These are phyloP conservation scores for Enhydra lutris DNA, from an alignment of 2,113 vertebrate genomes.

Conservation along the genomic window DNA sequence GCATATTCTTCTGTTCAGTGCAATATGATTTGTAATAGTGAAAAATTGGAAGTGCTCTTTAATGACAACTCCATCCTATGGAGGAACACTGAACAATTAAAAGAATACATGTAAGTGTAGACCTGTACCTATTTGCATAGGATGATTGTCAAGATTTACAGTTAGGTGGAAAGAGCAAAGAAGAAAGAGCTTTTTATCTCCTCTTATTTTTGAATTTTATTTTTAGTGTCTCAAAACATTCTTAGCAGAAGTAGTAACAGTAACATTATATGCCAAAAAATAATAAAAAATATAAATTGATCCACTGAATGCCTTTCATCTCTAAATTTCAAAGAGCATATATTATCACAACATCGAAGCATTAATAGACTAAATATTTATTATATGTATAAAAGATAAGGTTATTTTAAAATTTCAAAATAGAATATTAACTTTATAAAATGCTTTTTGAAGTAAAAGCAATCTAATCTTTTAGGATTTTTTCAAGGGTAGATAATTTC, in stretches of 20 bases:
- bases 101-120: not conserved
- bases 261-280: slow-evolving; percentile 9
- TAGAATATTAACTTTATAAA: slow-evolving; percentile 55
- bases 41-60: not conserved
- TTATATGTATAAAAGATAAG: slow-evolving; percentile 44
- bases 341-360: slow-evolving; percentile 16
- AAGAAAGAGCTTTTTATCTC: not conserved
- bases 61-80: not conserved
- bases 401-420: slow-evolving; percentile 30
- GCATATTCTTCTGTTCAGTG: not conserved
- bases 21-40: not conserved
- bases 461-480: slow-evolving; percentile 26
- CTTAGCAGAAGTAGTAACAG: slow-evolving; percentile 8
- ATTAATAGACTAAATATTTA: slow-evolving; percentile 55
- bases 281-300: slow-evolving; percentile 23
- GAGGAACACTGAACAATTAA: not conserved
- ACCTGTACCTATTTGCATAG: not conserved
- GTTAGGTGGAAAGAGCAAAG: not conserved
- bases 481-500: slow-evolving; percentile 29
- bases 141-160: not conserved
- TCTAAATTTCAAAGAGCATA: slow-evolving; percentile 67
- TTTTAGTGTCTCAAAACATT: slow-evolving; percentile 27
- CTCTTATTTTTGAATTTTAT: slow-evolving; percentile 24
- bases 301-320: slow-evolving; percentile 42
- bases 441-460: slow-evolving; percentile 49